Evolutionary conservation across 2,888 invertebrate species (phyloP).

Genomic region (Mycogona germanica): DNA sequence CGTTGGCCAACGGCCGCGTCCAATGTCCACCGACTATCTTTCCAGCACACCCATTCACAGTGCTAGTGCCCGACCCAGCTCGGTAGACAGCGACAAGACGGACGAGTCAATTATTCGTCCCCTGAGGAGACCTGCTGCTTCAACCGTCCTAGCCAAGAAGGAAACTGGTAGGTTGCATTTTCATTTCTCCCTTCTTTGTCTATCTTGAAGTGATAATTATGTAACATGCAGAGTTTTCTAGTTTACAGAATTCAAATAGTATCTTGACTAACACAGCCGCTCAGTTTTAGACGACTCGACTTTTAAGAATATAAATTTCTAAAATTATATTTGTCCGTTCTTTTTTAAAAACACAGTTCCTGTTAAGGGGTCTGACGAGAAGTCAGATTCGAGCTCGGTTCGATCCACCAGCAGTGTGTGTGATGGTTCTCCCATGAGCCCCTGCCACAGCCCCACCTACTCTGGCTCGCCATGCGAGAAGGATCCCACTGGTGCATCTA

Average conservation of each 20-base stretch:
- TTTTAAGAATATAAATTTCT: too few relatives aligned
- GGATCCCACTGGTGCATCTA: constrained; percentile 1
- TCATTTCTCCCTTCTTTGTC: too few relatives aligned
- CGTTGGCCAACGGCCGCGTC: constrained; percentile 61
- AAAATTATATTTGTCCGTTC: too few relatives aligned
- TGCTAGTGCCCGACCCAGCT: constrained; percentile 1
- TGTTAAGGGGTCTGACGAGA: constrained; percentile 23
- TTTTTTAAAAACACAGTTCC: too few relatives aligned
- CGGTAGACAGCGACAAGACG: constrained; percentile 7
- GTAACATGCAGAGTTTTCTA: too few relatives aligned
- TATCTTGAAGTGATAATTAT: too few relatives aligned
- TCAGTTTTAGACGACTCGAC: too few relatives aligned
- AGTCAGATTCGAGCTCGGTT: constrained; percentile 21
- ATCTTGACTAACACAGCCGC: too few relatives aligned
- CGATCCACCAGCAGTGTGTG: constrained; percentile 21
- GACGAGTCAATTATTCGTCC: too few relatives aligned
- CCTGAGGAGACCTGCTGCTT: too few relatives aligned
- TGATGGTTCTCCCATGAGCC: constrained; percentile 21
- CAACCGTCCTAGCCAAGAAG: constrained; percentile 14
- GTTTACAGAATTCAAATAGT: too few relatives aligned
- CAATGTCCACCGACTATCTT: constrained; percentile 35
- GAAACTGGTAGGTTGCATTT: constrained; percentile 5
- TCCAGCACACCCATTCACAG: constrained; percentile 16
- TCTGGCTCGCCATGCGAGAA: constrained; percentile 15
- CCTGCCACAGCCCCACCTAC: constrained; percentile 20